Base-by-base conservation (phyloP, 2,888 invertebrate genomes). In the Tinea trinotella region DNA sequence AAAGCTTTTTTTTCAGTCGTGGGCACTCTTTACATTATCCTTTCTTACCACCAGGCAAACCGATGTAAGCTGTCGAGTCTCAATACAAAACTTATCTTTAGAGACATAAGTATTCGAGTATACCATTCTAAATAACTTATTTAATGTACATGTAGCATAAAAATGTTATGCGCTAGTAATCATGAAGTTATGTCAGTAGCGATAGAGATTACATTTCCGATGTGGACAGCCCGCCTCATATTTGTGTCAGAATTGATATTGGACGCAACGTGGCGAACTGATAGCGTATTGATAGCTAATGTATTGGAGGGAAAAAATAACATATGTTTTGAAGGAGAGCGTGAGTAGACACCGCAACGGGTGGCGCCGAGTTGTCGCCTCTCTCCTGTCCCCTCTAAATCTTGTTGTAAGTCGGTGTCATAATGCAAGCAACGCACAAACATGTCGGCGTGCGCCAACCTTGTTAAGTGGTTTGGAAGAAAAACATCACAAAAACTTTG, bases 391-490 rank as follows among this genome's bases (percentile, higher is more conserved):
- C 82, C 83, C 81, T 81, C 80, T 83, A 83, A 83, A 83, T 83
- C 82, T 82, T 73, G 67, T 70, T 76, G 82, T 77, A 82, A 76
- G 82, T 76, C 82, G 76, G 81, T 77, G 82, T 84, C 83, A 83
- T 84, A 85, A 83, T 84, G 84, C 84, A 85, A 78, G 83, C 79
- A 75, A 72, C 79, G 80, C 82, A 83, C 85, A 85, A 83, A 84
- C 83, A 84, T 80, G 76, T 79, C 81, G 81, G 75, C 81, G 75
- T 81, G 80, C 83, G 83, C 84, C 84, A 83, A 83, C 75, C 81
- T 78, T 80, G 84, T 81, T 85, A 85, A 85, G 85, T 85, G 84
- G 85, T 83, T 84, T 78, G 84, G 84, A 85, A 85, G 84, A 84
- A 85, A 83, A 85, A 84, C 84, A 85, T 83, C 84, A 76, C 76